These are phyloP conservation scores for Gallinago media DNA, from an alignment of 2,113 vertebrate genomes.

Conservation along the genomic window DNA sequence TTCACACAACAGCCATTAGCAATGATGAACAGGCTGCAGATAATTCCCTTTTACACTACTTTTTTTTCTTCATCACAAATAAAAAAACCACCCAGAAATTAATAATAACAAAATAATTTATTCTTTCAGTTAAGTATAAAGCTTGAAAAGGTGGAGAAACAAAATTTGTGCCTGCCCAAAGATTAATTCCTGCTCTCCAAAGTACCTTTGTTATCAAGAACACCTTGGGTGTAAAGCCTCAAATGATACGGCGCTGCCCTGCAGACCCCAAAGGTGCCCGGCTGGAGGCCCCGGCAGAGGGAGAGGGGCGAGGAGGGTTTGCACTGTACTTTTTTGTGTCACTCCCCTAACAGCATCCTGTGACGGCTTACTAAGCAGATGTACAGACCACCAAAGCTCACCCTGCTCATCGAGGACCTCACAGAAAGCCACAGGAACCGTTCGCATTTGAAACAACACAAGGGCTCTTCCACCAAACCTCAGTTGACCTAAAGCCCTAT, in stretches of 20 bases:
- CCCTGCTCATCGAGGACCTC: neutral
- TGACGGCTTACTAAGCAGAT: neutral
- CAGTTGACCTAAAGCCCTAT: neutral
- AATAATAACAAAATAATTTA: neutral
- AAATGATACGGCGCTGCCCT: accelerated
- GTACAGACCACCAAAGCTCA: neutral
- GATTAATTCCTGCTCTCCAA: neutral
- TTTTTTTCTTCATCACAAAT: neutral
- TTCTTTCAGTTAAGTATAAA: neutral
- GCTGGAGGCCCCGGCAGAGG: neutral
- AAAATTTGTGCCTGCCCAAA: neutral
- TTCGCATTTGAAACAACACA: neutral
- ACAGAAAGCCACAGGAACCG: neutral
- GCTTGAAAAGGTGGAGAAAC: neutral
- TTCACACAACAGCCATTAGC: neutral
- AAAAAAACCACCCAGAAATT: neutral
- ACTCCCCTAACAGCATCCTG: neutral
- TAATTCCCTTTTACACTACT: neutral
- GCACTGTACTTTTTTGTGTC: neutral
- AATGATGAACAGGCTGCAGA: neutral
- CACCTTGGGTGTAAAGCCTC: neutral
- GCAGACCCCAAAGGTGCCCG: neutral
- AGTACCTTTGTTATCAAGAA: neutral
- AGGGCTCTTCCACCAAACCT: neutral
- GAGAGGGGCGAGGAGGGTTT: accelerated